Evolutionary conservation across 2,888 invertebrate genomes (phyloP).

Genomic region (Reticulitermes lucifugus): DNA sequence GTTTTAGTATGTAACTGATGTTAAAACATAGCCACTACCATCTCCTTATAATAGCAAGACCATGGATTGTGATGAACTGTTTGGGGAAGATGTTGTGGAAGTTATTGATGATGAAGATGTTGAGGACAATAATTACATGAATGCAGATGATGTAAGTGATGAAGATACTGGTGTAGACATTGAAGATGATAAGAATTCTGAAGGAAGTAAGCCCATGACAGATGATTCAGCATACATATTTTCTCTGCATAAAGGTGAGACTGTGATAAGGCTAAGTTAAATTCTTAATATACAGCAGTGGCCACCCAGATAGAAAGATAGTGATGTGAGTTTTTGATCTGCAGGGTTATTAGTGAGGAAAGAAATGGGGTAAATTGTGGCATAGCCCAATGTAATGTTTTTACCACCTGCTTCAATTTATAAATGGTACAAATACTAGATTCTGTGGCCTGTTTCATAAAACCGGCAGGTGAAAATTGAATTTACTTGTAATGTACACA

Average conservation of each 20-base stretch:
- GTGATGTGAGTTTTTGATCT: neutral
- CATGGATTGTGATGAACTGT: too few species aligned
- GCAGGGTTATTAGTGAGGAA: neutral
- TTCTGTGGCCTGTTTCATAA: neutral
- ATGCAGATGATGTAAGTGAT: neutral
- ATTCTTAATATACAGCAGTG: slow-evolving; percentile 7
- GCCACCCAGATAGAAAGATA: too few species aligned
- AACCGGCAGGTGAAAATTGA: neutral
- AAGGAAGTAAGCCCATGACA: slow-evolving; percentile 52
- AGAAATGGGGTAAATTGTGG: neutral
- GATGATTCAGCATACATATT: slow-evolving; percentile 76
- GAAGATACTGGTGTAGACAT: neutral
- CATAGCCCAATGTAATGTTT: neutral
- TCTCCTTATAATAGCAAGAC: too few species aligned
- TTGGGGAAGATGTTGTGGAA: neutral
- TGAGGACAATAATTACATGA: neutral
- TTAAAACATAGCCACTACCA: too few species aligned
- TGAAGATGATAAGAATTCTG: neutral
- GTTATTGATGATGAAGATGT: neutral
- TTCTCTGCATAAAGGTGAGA: slow-evolving; percentile 68
- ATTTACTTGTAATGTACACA: neutral
- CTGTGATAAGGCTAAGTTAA: neutral
- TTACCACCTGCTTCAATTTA: neutral
- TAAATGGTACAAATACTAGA: neutral
- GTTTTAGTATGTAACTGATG: too few species aligned